phyloP scores from a whole-genome alignment of 1,140 invertebrate genomes.

The Polyergus mexicanus region DNA sequence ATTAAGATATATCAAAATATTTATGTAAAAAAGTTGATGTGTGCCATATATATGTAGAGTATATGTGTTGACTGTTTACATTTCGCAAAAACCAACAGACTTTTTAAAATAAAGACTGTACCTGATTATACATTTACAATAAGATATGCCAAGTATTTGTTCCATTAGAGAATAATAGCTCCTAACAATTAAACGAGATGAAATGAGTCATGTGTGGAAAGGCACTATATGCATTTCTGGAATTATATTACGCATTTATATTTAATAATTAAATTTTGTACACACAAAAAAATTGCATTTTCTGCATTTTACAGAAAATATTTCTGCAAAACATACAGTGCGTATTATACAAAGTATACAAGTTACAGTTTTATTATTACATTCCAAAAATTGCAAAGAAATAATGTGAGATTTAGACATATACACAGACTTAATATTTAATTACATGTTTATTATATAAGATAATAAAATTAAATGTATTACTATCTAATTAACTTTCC shows the following conservation, averaged over 20 bases:
- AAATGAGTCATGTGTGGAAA: slow-evolving; percentile 5
- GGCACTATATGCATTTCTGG: slow-evolving; percentile 51
- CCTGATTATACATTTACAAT: slow-evolving; percentile 74
- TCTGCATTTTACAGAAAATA: slow-evolving; percentile 4
- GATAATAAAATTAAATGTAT: slow-evolving; percentile 37
- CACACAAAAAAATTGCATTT: slow-evolving; percentile 57
- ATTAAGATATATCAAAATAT: slow-evolving; percentile 48
- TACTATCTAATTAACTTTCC: slow-evolving; percentile 57
- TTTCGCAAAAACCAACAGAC: slow-evolving; percentile 16
- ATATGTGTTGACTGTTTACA: slow-evolving; percentile 59
- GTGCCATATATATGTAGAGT: slow-evolving; percentile 68
- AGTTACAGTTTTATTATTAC: slow-evolving; percentile 43
- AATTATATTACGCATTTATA: slow-evolving; percentile 50
- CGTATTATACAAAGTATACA: slow-evolving; percentile 34
- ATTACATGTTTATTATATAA: slow-evolving; percentile 66
- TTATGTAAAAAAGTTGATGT: slow-evolving; percentile 65
- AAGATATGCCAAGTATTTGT: slow-evolving; percentile 72
- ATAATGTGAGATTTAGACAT: slow-evolving; percentile 19
- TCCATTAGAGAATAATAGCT: slow-evolving; percentile 55
- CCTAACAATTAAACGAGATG: slow-evolving; percentile 24
- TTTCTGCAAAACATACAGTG: slow-evolving; percentile 32
- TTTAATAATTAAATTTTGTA: slow-evolving; percentile 74
- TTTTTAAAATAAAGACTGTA: slow-evolving; percentile 68
- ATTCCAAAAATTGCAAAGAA: slow-evolving; percentile 62
- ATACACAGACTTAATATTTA: slow-evolving; percentile 33